Base-by-base conservation (phyloP, 2,888 invertebrate genomes). In the Mermis nigrescens region DNA sequence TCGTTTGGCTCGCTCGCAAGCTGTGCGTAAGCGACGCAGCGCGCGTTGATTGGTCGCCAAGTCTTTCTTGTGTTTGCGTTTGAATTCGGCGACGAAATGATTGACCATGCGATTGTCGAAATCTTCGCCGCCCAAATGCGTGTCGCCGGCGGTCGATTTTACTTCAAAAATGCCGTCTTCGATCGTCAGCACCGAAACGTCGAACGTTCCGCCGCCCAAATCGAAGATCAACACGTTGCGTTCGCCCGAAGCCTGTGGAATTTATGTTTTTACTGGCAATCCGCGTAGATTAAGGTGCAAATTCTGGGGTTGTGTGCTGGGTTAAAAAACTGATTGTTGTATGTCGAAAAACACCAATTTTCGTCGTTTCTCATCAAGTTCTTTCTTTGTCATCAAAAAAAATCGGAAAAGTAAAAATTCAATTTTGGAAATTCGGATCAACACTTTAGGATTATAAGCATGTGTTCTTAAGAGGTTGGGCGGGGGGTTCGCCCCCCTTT, bases 121-220 rank as follows among this genome's bases (percentile, higher is more conserved):
- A 62, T 71, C 68, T 60, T 68, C 64, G 54, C 68, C 69, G 62
- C 72, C 67, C 62, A 73, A 66, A 64, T 73, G 90, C 82, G 82
- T 92, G 85, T 92, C 90, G 63, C 90, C 90, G 62, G 88, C 87
- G n/a, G 89, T 92, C 19, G 60, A 60, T 31, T 60, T 26, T 53
- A 90, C 91, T 73, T 92, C 91, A 74, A 92, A 92, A 64, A 82
- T 80, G 80, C 75, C 90, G 83, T 91, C 90, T 76, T 90, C 91
- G 71, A 92, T 92, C 65, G 88, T 88, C 68, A 92, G 78, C 69
- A 92, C 85, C 61, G 90, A 91, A 31, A 91, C 91, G 78, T 92
- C 91, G 74, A 92, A 91, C 65, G 89, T 90, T 67, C 89, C 91
- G 71, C 92, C 91, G 58, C 82, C 82, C 60, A 82, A 74, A 73